Base-by-base conservation (phyloP, 1,140 invertebrate species). In the Oryzaephilus surinamensis region DNA sequence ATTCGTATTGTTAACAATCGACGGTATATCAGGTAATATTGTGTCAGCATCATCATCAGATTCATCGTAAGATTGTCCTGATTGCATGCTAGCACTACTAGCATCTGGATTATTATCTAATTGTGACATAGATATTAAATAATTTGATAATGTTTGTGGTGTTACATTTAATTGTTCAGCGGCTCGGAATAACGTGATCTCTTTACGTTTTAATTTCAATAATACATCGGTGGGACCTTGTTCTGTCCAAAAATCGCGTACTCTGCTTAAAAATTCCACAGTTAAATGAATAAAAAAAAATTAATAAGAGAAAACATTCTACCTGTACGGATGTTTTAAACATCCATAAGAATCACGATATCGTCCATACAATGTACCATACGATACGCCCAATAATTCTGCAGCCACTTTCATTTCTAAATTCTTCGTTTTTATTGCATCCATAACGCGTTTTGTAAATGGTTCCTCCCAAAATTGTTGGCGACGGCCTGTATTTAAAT, bases 361-460 rank as follows among this genome's bases (percentile, higher is more conserved):
- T 51, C 85, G 66, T 13, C 86, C 86, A 55, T 91, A 90, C 2
- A 91, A 70, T 2, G 86, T 90, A 7, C 86, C 85, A 63, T 91
- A 91, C 7, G 84, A 89, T 2, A 91, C 86, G 11, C 86, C 86
- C 31, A 90, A 66, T 27, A 90, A 73, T 60, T 88, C 82, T 4
- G 85, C 84, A n/a, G 84, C 87, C 41, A 84, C 82, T 64, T 92
- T 92, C 87, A 92, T 92, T 65, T 92, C 87, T 50, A 92, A 61
- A 67, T 88, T 84, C 64, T 89, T 90, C 47, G 84, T 83, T 50
- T 86, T 81, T 14, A 89, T 88, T 10, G 84, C 81, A 58, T 90
- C 85, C 80, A 92, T 85, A 23, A 91, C 77, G 32, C 79, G 71
- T 60, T 80, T 74, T 29, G 81, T 84, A 41, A 82, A 82, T 2